phyloP scores from a whole-genome alignment of 2,888 invertebrate species.

The Unio pictorum region DNA sequence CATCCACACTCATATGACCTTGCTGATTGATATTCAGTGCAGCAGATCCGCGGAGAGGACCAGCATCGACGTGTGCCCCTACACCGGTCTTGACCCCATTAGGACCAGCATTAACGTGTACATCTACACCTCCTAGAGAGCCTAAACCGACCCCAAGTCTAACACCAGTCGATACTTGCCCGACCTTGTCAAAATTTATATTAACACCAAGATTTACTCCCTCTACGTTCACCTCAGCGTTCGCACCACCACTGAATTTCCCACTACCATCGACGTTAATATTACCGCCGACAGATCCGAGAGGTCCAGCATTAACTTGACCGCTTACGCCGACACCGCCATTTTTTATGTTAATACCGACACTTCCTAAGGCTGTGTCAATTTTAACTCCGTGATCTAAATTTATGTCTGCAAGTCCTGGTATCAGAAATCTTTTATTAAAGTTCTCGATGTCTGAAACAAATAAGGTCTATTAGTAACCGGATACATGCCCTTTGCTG shows the following conservation, averaged over 20 bases:
- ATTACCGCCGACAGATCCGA: conserved; percentile 14
- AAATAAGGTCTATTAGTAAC: too few species aligned
- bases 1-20: conserved; percentile 27
- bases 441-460: too few species aligned
- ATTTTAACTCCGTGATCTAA: too few species aligned
- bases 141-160: conserved; percentile 30
- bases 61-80: conserved; percentile 23
- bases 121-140: conserved; percentile 17
- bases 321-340: conserved; percentile 17
- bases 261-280: conserved; percentile 17
- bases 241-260: conserved; percentile 12
- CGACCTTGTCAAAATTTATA: conserved; percentile 24
- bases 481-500: too few species aligned
- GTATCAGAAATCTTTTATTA: too few species aligned
- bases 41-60: conserved; percentile 14
- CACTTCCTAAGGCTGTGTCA: conserved; percentile 2
- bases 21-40: conserved; percentile 26
- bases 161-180: conserved; percentile 24
- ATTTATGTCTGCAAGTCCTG: too few species aligned
- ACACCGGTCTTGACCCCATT: conserved; percentile 21
- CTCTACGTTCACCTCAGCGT: conserved; percentile 26
- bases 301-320: conserved; percentile 15
- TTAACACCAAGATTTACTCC: conserved; percentile 33
- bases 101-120: conserved; percentile 22
- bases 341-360: conserved; percentile 13